Conservation (phyloP, 37 sponge, comb jelly and placozoan genomes). For the Amphimedon queenslandica region DNA sequence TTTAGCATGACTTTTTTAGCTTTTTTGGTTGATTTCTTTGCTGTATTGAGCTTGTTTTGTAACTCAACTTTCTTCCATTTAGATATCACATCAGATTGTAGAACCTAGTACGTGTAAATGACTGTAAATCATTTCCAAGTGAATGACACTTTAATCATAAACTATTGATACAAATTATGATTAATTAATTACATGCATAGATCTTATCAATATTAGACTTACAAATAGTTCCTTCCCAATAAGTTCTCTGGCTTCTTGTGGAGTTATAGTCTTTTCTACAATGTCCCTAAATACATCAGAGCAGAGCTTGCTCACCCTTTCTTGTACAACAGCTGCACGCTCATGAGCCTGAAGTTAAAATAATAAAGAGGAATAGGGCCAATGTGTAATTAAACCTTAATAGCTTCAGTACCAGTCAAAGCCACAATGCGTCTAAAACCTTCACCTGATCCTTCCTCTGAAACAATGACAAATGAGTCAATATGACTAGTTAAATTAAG, state of each 20-base stretch:
- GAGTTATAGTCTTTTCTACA: constrained; percentile 27
- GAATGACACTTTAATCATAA: too few species aligned
- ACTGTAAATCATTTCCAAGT: too few species aligned
- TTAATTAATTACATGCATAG: too few species aligned
- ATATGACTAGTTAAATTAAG: constrained; percentile 77
- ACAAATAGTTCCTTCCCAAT: constrained; percentile 65
- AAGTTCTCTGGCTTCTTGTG: constrained; percentile 40
- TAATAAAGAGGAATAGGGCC: neutral
- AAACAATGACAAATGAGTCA: constrained; percentile 83
- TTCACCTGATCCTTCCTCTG: constrained; percentile 90
- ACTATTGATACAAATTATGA: too few species aligned
- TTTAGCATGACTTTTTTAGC: constrained; percentile 46
- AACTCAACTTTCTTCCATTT: constrained; percentile 87
- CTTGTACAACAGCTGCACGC: constrained; percentile 35
- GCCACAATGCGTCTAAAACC: constrained; percentile 95
- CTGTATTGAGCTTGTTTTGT: constrained; percentile 54
- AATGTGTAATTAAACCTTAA: constrained; percentile 42
- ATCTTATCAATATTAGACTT: too few species aligned
- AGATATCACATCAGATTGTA: constrained; percentile 66
- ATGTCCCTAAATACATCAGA: constrained; percentile 13
- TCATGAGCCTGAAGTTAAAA: constrained; percentile 42
- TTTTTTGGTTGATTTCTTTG: constrained; percentile 76
- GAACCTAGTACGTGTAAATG: too few species aligned
- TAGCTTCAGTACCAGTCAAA: constrained; percentile 85
- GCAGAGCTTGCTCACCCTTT: constrained; percentile 38